Evolutionary conservation across 2,797 vertebrate genomes (phyloP).

Genomic region (Schizopygopsis malacanthus): DNA sequence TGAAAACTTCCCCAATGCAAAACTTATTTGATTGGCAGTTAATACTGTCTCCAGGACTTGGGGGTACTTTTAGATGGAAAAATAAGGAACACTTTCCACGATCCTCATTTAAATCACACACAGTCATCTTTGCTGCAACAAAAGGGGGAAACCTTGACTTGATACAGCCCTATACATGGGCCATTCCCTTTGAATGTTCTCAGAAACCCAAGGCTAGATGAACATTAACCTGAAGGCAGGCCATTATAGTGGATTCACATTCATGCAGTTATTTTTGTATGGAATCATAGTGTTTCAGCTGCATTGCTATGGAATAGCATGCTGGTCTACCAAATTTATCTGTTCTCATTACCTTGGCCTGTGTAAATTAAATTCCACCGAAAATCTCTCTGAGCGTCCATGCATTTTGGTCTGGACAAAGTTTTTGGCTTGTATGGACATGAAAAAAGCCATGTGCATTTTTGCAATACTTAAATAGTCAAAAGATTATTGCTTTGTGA

Average conservation of each 20-base stretch:
- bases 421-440: neutral
- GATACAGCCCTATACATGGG: neutral
- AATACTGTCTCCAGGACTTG: no score
- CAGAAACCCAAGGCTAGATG: slow-evolving; percentile 19
- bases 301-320: neutral
- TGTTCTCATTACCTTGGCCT: neutral
- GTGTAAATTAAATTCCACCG: neutral
- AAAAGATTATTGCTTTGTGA: neutral
- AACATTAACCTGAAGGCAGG: neutral
- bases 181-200: neutral
- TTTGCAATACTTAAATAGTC: no score
- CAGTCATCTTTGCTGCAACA: neutral
- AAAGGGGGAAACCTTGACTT: neutral
- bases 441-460: neutral
- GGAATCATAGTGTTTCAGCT: neutral
- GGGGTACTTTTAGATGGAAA: neutral
- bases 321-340: neutral
- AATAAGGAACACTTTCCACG: neutral
- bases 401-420: neutral
- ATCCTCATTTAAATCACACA: neutral
- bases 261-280: neutral
- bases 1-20: neutral
- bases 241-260: slow-evolving; percentile 1
- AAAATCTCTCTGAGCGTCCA: neutral
- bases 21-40: neutral